Evolutionary conservation across 1,140 invertebrate species (phyloP).

Genomic region (Cyclina sinensis): DNA sequence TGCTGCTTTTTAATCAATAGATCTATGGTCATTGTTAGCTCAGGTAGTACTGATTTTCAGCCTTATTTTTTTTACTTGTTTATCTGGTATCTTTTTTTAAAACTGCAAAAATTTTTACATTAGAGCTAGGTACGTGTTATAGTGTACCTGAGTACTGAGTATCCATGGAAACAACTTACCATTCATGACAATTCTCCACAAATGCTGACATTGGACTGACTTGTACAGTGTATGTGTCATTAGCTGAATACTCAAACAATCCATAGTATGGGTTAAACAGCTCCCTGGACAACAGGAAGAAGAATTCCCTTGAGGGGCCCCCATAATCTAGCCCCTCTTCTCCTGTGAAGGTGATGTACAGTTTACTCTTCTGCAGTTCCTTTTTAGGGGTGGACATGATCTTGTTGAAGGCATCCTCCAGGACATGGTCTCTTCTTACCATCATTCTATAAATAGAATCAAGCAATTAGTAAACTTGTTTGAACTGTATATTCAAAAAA

Average conservation of each 20-base stretch:
- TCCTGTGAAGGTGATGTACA: conserved; percentile 97
- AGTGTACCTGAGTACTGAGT: too few species aligned
- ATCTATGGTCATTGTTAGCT: too few species aligned
- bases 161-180: conserved; percentile 88
- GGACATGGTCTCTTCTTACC: conserved; percentile 95
- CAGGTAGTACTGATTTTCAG: too few species aligned
- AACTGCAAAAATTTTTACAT: too few species aligned
- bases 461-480: too few species aligned
- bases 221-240: conserved; percentile 99
- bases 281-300: conserved; percentile 97
- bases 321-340: conserved; percentile 99
- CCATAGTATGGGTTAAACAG: conserved; percentile 99
- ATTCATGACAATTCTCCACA: conserved; percentile 99
- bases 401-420: conserved; percentile 98
- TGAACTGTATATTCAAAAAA: too few species aligned
- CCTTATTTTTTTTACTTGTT: too few species aligned
- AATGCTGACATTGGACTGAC: conserved; percentile 99
- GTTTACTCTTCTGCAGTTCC: conserved; percentile 97
- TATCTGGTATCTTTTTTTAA: too few species aligned
- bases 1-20: too few species aligned
- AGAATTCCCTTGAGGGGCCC: conserved; percentile 98
- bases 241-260: conserved; percentile 99
- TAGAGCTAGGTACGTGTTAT: too few species aligned
- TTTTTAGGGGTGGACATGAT: conserved; percentile 99
- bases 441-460: conserved; percentile 91